Evolutionary conservation across 1,140 invertebrate species (phyloP), one percentile per base, ranked within the genome.

Genomic region (Choristoneura fumiferana): DNA sequence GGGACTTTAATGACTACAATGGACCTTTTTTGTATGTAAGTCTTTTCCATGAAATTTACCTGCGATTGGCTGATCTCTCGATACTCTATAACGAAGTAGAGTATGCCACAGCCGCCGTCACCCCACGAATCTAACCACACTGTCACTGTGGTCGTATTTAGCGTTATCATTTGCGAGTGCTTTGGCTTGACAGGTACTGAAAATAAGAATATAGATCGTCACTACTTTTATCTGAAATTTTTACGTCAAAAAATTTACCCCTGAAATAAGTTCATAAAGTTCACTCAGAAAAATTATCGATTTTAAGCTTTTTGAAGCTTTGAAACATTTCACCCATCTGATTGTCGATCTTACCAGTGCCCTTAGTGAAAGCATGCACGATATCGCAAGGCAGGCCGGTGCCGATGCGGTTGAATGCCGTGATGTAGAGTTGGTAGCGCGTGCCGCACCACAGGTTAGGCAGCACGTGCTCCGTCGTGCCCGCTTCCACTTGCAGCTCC

Each of bases 111-210:
- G 0, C 95, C 96, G 1, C 95, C 95, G 71, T 97, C 95, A 22
- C 94, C 94, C 97, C 97, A 98, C 0, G 94, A 93, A 69, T 95
- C 95, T 34, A 98, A 82, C 92, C 96, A 96, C 29, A 97, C 92
- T 0, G 95, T 96, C n/a, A 96, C 95, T 55, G 95, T 95, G 0
- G 96, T 97, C 0, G 95, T 94, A 81, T 98, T 98, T 54, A 95
- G 93, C 0, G 95, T 96, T 52, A 97, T 92, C 89, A 96, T 94
- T 80, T 96, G 95, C 0, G 94, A 94, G 65, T 95, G 94, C 61
- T 95, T 95, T 6, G 95, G 95, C 62, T 95, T 95, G 0, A 94
- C 92, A 0, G 94, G 94, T 4, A 94, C 94, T 94, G 81, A 14
- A 91, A 89, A 57, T n/a, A 36, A 17, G 8, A 5, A 12, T 9